A percentile compares a stretch with the other conserved stretches of the same genome.
Conservation (phyloP, 1,140 invertebrate species). For the Amphibalanus amphitrite region DNA sequence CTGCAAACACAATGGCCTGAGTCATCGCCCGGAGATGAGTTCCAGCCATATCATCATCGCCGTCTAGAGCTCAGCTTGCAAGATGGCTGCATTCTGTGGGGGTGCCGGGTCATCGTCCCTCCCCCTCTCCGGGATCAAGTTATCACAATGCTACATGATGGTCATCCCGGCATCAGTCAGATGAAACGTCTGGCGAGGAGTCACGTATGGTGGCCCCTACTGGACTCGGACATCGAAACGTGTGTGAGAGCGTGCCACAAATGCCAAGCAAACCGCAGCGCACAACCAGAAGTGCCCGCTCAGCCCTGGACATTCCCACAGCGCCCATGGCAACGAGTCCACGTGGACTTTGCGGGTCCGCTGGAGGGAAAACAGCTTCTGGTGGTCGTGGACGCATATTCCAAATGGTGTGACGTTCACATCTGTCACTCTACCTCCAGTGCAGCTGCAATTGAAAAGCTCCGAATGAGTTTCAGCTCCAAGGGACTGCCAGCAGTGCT, state of each 20-base stretch:
- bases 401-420: conserved; percentile 33
- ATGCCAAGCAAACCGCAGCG: conserved; percentile 20
- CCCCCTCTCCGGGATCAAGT: conserved; percentile 14
- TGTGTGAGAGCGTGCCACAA: conserved; percentile 26
- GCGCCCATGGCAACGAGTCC: conserved; percentile 22
- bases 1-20: not conserved
- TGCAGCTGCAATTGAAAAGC: not conserved
- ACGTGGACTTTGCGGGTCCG: conserved; percentile 29
- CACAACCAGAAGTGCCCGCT: conserved; percentile 11
- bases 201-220: conserved; percentile 23
- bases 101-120: conserved; percentile 19
- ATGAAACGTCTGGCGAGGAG: conserved; percentile 23
- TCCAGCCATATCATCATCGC: too few relatives aligned
- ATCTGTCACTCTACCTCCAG: not conserved
- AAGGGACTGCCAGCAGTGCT: conserved; percentile 6
- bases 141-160: not conserved
- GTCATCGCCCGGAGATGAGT: too few relatives aligned
- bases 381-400: conserved; percentile 28
- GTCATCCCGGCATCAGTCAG: conserved; percentile 11
- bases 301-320: conserved; percentile 18
- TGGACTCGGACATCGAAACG: conserved; percentile 24
- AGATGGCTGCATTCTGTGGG: too few relatives aligned
- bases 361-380: conserved; percentile 23
- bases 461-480: conserved; percentile 3
- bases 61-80: too few relatives aligned